Evolutionary conservation across 2,113 vertebrate genomes (phyloP).

Genomic region (Bambusicola thoracicus): DNA sequence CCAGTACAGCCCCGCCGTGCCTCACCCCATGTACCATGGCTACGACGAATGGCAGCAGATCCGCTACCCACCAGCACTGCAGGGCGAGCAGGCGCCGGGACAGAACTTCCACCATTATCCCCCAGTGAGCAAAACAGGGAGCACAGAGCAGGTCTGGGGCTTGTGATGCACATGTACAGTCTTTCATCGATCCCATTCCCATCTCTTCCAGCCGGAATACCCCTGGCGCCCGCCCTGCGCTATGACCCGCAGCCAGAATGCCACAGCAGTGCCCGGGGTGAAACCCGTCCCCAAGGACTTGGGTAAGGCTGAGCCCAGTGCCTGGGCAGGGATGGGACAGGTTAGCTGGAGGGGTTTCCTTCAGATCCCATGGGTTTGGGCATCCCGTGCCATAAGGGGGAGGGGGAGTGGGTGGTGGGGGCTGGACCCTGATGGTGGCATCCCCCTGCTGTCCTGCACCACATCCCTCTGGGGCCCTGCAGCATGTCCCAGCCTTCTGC

Average conservation of each 20-base stretch:
- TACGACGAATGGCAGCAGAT: constrained; percentile 91
- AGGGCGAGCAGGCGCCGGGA: constrained; percentile 72
- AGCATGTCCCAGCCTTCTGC: neutral
- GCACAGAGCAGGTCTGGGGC: fast-evolving
- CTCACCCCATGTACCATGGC: constrained; percentile 82
- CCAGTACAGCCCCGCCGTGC: constrained; percentile 83
- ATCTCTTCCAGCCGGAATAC: constrained; percentile 78
- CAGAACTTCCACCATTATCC: constrained; percentile 86
- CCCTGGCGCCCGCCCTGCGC: constrained; percentile 89
- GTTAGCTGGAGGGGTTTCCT: neutral
- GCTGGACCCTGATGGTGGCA: neutral
- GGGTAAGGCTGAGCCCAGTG: constrained; percentile 77
- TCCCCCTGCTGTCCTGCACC: neutral
- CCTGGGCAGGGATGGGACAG: neutral
- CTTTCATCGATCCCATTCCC: neutral
- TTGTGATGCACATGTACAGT: neutral
- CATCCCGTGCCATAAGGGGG: neutral
- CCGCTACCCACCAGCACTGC: constrained; percentile 85
- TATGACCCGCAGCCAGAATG: constrained; percentile 81
- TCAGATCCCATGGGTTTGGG: neutral
- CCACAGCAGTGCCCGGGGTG: constrained; percentile 77
- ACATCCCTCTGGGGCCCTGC: neutral
- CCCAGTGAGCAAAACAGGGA: constrained; percentile 60
- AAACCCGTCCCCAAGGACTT: constrained; percentile 85
- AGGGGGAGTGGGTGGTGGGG: neutral